Evolutionary conservation across 2,797 vertebrate species (phyloP), one percentile per base, ranked within the genome.

Genomic region (Poeciliopsis turneri): DNA sequence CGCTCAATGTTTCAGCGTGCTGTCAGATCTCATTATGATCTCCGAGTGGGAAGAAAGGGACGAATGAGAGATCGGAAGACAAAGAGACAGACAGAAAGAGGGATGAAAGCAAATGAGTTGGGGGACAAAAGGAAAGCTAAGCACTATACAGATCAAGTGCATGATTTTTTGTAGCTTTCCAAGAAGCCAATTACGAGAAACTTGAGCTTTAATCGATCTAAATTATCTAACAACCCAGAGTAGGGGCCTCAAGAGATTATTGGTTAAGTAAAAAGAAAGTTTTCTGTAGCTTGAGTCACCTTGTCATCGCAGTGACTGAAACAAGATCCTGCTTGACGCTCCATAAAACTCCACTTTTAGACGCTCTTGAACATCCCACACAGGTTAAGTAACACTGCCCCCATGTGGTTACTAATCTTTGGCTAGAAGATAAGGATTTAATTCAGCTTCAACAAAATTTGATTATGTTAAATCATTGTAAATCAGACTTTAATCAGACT

Each of bases 21-120:
- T 95, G 94, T 95, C 95, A 92, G 82, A 84, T 93, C 90, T 80
- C 75, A 93, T 96, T 88, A 94, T 77, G 78, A 77, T 95, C 92
- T 92, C 81, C 33, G 81, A 78, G 80, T 80, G 89, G 87, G 77
- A 84, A 89, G 76, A 91, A 82, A 85, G 86, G 76, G 84, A 91
- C 76, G 87, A 94, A 90, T 86, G 84, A 93, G 88, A 86, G 82
- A 86, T 78, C 78, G 83, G 78, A 82, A 83, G 81, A 84, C 80
- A 88, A 91, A 90, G 78, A 88, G 75, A 86, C 45, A 7, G 78
- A 82, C 74, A 80, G 80, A 85, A 46, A 76, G 72, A 86, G 75
- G 78, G 82, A 89, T 82, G 69, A 86, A 77, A 80, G 81, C 69
- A 80, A 75, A 84, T 57, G 10, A 84, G 79, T 59, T 23, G 59